Base-by-base conservation (phyloP, 1,140 invertebrate species). In the Cyrtorhinus lividipennis region DNA sequence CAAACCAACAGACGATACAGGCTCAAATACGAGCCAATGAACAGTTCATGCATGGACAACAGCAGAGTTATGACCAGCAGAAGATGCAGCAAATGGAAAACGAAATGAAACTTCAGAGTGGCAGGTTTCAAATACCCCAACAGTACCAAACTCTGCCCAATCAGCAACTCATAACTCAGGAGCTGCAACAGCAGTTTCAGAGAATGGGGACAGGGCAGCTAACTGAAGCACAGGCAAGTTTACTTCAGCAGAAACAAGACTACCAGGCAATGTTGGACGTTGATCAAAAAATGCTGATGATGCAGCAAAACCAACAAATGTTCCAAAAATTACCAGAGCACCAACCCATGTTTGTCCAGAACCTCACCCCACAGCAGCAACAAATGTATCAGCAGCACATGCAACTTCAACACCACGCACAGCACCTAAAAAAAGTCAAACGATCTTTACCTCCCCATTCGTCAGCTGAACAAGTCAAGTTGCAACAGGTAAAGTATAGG, bases 311-410 rank as follows among this genome's bases (percentile, higher is more conserved):
- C 58, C 61, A 70, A 62, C 68, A 69, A 56, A 30, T 59, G 30
- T 67, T 61, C 44, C 62, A 62, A 65, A 67, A 64, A 59, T 48
- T 64, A 18, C 58, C 64, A 18, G 66, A 69, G 58, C 65, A 69
- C 30, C 67, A 69, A 48, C 66, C 69, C 18, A 63, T 69, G 48
- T 70, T 70, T 63, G 66, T 69, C 12, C 71, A 71, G 60, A 70
- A 69, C 44, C 64, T 71, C 46, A 72, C 68, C 18, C 74, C 74
- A 27, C 73, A 75, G 44, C 74, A 76, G 64, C 73, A 74, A 56
- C 72, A 73, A 63, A 74, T 74, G 73, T 74, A 75, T 66, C 73
- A 76, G 64, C 72, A 74, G 62, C 73, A 76, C 65, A 75, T 75
- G 73, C 74, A 75, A 61, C 66, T 75, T n/a, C 74, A 75, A 61